Evolutionary conservation across 2,888 invertebrate species (phyloP), one percentile per base, ranked within the genome.

Genomic region (Rhagium mordax): DNA sequence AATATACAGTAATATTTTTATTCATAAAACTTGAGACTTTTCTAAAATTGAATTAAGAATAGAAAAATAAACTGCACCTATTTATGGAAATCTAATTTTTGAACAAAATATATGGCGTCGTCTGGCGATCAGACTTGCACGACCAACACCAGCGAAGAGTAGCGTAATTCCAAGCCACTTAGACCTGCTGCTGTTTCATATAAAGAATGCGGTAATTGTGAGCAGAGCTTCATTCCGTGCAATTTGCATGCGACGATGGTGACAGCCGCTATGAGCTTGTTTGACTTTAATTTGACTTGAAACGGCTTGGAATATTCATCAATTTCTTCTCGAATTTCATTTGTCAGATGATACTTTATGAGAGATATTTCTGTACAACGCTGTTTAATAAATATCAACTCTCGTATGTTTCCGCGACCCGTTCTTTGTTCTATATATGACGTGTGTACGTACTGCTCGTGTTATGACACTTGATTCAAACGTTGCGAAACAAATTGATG

Each of bases 271-370:
- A 70, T 75, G 77, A 76, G 78, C 78, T 76, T 81, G 81, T 81
- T 81, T 82, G 82, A 81, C 79, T 82, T 81, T 81, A 81, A 82
- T 82, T 82, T 81, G 81, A 81, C 82, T 78, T 57, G 80, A 78
- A 82, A 80, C 78, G 72, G 68, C 74, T 78, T 67, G 69, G 78
- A 79, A 81, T 82, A 81, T 83, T 82, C 82, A 82, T 81, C 80
- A 83, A 81, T 83, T 83, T 82, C 76, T 74, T 73, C 75, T 78
- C 75, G 76, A 78, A 78, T 81, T 81, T 78, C 76, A 77, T 77
- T 76, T 78, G 77, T 79, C 78, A 76, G 73, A 75, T 73, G 77
- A 77, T 80, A 76, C 77, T 76, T 76, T 73, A 76, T 21, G 64
- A 27, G 8, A 24, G 64, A 41, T 59, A 20, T 59, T 59, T 33